Evolutionary conservation across 2,888 invertebrate genomes (phyloP).

Genomic region (Nemotelus pantherinus): DNA sequence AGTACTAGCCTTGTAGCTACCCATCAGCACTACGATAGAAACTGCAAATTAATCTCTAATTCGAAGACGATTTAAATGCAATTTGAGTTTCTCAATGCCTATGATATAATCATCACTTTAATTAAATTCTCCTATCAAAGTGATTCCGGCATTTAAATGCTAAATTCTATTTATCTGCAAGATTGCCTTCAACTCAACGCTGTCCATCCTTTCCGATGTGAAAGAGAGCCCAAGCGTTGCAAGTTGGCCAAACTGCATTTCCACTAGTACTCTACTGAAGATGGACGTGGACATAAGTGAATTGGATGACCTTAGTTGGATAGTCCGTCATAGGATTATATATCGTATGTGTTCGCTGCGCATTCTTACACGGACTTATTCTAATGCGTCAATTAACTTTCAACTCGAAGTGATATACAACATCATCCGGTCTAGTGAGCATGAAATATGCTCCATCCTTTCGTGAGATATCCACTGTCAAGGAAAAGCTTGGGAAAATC

Average conservation of each 20-base stretch:
- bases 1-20: no score
- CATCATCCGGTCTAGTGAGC: constrained; percentile 39
- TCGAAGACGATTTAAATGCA: neutral
- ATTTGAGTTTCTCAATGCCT: constrained; percentile 4
- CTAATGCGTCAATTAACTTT: constrained; percentile 36
- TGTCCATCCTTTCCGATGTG: neutral
- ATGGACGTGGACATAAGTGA: constrained; percentile 10
- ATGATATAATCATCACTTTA: constrained; percentile 5
- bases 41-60: no score
- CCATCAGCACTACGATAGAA: no score
- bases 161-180: constrained; percentile 8
- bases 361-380: constrained; percentile 6
- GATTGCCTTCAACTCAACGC: constrained; percentile 1
- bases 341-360: no score
- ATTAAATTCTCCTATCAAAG: neutral
- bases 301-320: constrained; percentile 13
- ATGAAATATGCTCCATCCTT: constrained; percentile 32
- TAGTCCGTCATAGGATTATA: neutral
- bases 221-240: neutral
- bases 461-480: neutral
- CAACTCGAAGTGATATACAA: constrained; percentile 4
- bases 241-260: neutral
- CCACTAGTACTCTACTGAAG: neutral
- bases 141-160: constrained; percentile 6
- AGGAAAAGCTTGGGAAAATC: constrained; percentile 4